Percentiles rank a stretch among this genome's conserved stretches.
Conservation (phyloP, 2,888 invertebrate species). For the Bruchidius siliquastri region DNA sequence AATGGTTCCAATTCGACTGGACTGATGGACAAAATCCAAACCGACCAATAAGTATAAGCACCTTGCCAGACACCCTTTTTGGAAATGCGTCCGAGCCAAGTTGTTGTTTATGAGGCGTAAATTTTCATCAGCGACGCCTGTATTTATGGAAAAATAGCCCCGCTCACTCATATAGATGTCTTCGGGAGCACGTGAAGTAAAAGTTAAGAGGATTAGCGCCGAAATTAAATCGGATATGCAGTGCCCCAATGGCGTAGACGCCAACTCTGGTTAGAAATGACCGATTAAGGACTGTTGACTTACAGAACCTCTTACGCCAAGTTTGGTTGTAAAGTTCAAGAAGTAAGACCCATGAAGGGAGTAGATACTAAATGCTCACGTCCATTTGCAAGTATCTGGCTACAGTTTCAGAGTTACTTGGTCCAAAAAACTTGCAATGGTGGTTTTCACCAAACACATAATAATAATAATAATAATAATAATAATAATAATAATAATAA, state of each 20-base stretch:
- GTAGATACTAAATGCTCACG: no score
- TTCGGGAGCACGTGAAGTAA: neutral
- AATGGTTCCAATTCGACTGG: neutral
- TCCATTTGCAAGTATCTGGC: no score
- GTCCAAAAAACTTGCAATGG: no score
- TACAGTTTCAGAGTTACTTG: no score
- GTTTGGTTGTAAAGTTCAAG: no score
- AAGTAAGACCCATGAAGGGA: no score
- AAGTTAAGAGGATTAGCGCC: neutral
- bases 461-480: no score
- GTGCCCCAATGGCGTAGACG: neutral
- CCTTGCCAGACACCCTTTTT: neutral
- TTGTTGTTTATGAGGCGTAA: neutral
- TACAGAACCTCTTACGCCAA: neutral
- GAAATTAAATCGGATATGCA: neutral
- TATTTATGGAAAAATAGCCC: neutral
- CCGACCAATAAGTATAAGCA: neutral
- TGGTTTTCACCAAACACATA: no score
- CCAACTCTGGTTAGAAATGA: neutral
- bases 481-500: no score
- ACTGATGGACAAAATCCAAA: neutral
- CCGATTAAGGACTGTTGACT: neutral
- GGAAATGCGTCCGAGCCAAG: neutral
- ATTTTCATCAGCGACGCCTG: neutral
- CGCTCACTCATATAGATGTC: neutral